These are phyloP conservation scores for Meles meles DNA, from an alignment of 2,113 vertebrate species.

Conservation along the genomic window DNA sequence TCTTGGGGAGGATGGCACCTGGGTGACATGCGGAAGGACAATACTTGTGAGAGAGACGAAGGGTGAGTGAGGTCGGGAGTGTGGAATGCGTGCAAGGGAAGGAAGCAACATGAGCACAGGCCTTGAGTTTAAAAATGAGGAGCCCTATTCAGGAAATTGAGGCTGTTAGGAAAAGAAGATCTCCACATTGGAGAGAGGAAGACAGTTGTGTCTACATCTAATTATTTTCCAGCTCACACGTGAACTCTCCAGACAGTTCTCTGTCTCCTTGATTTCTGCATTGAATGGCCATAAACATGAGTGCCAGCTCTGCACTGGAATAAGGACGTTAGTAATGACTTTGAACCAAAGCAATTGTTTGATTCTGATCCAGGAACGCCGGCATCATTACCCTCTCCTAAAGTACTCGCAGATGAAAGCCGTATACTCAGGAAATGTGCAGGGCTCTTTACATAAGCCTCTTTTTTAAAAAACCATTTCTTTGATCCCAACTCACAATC, in stretches of 20 bases:
- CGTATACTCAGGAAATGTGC: neutral
- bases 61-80: neutral
- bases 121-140: neutral
- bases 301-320: neutral
- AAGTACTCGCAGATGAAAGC: slow-evolving; percentile 52
- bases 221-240: slow-evolving; percentile 9
- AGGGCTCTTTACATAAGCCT: slow-evolving; percentile 44
- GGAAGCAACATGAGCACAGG: neutral
- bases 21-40: neutral
- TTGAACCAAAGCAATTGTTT: slow-evolving; percentile 35
- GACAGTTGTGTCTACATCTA: neutral
- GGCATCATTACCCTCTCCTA: neutral
- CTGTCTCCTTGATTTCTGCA: neutral
- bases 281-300: neutral
- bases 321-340: neutral
- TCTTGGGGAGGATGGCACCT: neutral
- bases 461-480: neutral
- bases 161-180: neutral
- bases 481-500: slow-evolving; percentile 47
- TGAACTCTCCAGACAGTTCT: neutral
- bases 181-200: neutral
- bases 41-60: neutral
- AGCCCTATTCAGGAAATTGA: neutral
- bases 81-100: neutral
- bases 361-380: slow-evolving; percentile 27